A percentile compares a stretch with the other conserved stretches of the same genome.
Conservation (phyloP, 2,888 invertebrate genomes). For the Aphrophora alni region DNA sequence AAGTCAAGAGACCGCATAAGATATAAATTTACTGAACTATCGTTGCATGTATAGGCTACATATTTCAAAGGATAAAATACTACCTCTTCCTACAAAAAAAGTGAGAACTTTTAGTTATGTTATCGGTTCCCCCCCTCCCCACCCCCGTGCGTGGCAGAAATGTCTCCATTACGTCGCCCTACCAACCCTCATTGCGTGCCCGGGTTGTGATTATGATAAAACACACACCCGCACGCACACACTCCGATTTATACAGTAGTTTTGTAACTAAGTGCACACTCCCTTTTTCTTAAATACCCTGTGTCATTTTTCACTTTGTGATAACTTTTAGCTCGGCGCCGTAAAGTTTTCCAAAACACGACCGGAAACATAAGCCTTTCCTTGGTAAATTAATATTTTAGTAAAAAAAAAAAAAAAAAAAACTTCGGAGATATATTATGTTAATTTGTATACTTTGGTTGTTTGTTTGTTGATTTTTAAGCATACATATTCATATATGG, state of each 20-base stretch:
- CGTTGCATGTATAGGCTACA: background rate
- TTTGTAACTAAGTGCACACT: background rate
- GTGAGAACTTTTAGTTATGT: background rate
- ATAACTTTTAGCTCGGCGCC: too few species aligned
- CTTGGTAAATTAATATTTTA: too few species aligned
- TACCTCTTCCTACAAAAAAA: background rate
- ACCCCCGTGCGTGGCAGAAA: background rate
- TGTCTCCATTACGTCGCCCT: background rate
- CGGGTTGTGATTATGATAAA: background rate
- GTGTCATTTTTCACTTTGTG: too few species aligned
- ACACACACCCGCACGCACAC: background rate
- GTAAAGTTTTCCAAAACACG: too few species aligned
- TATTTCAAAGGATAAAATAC: constrained; percentile 1
- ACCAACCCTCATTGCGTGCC: background rate
- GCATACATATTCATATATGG: too few species aligned
- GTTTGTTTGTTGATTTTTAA: too few species aligned
- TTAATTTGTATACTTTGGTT: too few species aligned
- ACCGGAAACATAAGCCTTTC: too few species aligned
- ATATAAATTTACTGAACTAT: background rate
- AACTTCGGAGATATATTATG: too few species aligned
- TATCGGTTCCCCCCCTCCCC: background rate
- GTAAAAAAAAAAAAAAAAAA: too few species aligned
- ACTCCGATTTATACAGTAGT: background rate
- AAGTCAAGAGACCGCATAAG: background rate
- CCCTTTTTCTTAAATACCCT: background rate